Percentiles rank a stretch among this genome's conserved stretches.
These are phyloP conservation scores for Microvelia longipes DNA, from an alignment of 1,140 invertebrate species.

Conservation along the genomic window DNA sequence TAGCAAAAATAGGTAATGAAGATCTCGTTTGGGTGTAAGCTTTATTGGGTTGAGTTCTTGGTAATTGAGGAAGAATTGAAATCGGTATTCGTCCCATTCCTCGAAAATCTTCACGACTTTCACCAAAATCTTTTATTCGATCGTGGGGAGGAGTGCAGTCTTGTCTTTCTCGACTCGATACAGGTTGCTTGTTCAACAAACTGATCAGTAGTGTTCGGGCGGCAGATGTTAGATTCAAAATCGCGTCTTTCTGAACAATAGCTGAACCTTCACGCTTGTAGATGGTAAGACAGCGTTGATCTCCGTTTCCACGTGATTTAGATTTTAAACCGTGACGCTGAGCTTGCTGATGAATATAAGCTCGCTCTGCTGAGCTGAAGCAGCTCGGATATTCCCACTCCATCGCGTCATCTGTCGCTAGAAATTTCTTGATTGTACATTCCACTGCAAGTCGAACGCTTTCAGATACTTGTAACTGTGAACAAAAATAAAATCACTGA, in stretches of 20 bases:
- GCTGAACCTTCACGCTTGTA: conserved; percentile 55
- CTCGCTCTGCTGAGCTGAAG: conserved; percentile 53
- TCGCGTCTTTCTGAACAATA: conserved; percentile 52
- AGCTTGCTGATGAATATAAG: conserved; percentile 56
- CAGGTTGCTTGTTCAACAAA: conserved; percentile 48
- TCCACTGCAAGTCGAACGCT: conserved; percentile 9
- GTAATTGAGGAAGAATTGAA: conserved; percentile 46
- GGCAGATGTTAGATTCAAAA: conserved; percentile 43
- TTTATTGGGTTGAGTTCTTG: conserved; percentile 34
- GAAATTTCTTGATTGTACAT: conserved; percentile 10
- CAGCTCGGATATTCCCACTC: conserved; percentile 50
- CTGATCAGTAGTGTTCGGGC: conserved; percentile 43
- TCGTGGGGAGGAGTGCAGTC: conserved; percentile 43
- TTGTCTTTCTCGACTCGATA: conserved; percentile 53
- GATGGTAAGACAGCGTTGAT: conserved; percentile 51
- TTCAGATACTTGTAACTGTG: conserved; percentile 1
- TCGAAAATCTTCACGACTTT: conserved; percentile 30
- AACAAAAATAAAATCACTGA: background rate
- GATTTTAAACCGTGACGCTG: conserved; percentile 50
- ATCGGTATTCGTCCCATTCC: conserved; percentile 42
- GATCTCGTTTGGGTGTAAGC: conserved; percentile 38
- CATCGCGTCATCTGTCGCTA: conserved; percentile 13
- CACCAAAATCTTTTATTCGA: conserved; percentile 16
- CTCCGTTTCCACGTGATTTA: conserved; percentile 55
- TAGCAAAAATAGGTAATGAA: conserved; percentile 53